Percentiles rank a stretch among this genome's conserved stretches.
Evolutionary conservation across 2,888 invertebrate species (phyloP).

Genomic region (Tanytarsus gracilentus): DNA sequence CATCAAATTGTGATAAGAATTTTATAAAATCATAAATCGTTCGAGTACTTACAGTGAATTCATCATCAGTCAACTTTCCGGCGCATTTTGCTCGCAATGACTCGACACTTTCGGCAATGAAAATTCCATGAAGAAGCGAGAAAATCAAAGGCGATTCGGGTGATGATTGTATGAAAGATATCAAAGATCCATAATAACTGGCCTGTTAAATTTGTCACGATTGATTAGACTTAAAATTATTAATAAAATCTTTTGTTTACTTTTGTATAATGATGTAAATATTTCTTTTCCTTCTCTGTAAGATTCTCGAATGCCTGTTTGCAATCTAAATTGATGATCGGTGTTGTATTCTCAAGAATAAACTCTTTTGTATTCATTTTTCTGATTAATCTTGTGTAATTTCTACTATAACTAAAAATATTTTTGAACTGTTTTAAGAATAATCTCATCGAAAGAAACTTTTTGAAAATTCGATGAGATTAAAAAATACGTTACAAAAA

Average conservation of each 20-base stretch:
- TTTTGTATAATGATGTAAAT: conserved; percentile 83
- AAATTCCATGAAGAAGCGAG: conserved; percentile 73
- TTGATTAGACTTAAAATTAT: background rate
- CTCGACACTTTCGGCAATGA: conserved; percentile 59
- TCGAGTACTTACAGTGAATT: conserved; percentile 62
- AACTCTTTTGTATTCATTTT: conserved; percentile 12
- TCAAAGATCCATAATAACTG: conserved; percentile 82
- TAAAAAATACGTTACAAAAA: no score
- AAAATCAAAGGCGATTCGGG: conserved; percentile 87
- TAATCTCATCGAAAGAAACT: no score
- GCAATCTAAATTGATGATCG: conserved; percentile 68
- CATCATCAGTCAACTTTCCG: conserved; percentile 63
- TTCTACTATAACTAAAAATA: no score
- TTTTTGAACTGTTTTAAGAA: no score
- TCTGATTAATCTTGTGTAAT: no score
- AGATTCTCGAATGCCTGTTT: conserved; percentile 74
- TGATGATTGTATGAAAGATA: conserved; percentile 82
- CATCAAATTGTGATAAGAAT: background rate
- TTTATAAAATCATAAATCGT: background rate
- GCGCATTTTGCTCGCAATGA: conserved; percentile 53
- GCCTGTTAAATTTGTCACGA: conserved; percentile 46
- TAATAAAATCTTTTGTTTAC: conserved; percentile 35
- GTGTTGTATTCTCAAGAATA: conserved; percentile 30
- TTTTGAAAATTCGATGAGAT: no score
- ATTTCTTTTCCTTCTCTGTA: conserved; percentile 70